phyloP scores from a whole-genome alignment of 2,797 vertebrate species.

The Chelidonichthys spinosus region DNA sequence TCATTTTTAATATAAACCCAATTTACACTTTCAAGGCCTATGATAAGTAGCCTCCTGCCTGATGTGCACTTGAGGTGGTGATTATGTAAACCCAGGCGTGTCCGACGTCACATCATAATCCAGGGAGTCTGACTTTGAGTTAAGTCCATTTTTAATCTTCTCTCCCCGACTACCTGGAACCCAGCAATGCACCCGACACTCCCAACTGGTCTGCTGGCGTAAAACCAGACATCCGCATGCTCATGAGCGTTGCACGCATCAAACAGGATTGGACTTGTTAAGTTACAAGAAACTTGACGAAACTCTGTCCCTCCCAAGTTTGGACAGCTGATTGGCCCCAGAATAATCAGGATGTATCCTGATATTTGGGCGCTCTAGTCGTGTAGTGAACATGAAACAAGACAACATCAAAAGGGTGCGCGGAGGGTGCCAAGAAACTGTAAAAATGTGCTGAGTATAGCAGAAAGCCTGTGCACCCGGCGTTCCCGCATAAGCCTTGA shows the following conservation, averaged over 20 bases:
- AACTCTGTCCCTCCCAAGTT: constrained; percentile 11
- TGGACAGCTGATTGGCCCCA: constrained; percentile 42
- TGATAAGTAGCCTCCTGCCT: constrained; percentile 20
- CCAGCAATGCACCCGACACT: constrained; percentile 26
- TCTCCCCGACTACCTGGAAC: constrained; percentile 36
- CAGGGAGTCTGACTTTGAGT: constrained; percentile 28
- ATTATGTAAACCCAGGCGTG: constrained; percentile 23
- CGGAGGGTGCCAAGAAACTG: constrained; percentile 55
- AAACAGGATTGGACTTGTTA: constrained; percentile 40
- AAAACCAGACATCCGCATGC: constrained; percentile 48
- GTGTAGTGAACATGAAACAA: constrained; percentile 62
- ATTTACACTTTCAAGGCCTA: neutral
- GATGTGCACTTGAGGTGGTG: constrained; percentile 21
- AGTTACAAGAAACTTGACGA: constrained; percentile 38
- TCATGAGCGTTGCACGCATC: constrained; percentile 38
- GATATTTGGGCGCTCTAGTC: constrained; percentile 34
- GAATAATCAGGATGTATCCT: constrained; percentile 54
- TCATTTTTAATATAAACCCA: neutral
- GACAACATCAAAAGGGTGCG: constrained; percentile 39
- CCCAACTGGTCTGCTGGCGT: constrained; percentile 24
- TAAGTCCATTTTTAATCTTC: constrained; percentile 46
- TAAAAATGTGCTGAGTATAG: constrained; percentile 70
- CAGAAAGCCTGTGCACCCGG: constrained; percentile 53
- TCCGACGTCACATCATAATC: constrained; percentile 39
- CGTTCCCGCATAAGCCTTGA: constrained; percentile 69